These are phyloP conservation scores for Panagrolaimus sp. DNA, from an alignment of 1,140 invertebrate genomes.

Conservation along the genomic window DNA sequence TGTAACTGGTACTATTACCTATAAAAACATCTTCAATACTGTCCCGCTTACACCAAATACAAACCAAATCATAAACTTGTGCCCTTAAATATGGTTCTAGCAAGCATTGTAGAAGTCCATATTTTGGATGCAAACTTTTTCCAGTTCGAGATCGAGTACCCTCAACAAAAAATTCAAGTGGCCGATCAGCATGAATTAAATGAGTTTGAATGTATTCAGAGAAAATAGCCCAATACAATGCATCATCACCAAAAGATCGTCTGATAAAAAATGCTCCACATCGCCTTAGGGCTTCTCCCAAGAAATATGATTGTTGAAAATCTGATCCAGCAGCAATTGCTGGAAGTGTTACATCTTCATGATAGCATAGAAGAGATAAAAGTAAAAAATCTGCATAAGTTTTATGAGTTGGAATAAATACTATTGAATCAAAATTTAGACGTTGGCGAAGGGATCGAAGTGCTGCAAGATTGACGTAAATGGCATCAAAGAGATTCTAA, in stretches of 20 bases:
- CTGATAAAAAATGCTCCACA: constrained; percentile 90
- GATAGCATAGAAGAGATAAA: constrained; percentile 81
- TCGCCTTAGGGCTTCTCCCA: constrained; percentile 75
- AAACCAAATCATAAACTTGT: constrained; percentile 51
- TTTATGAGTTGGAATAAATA: constrained; percentile 85
- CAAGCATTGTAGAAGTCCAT: constrained; percentile 70
- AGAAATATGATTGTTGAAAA: constrained; percentile 83
- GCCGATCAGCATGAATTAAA: constrained; percentile 72
- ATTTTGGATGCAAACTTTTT: constrained; percentile 82
- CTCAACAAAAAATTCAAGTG: constrained; percentile 94
- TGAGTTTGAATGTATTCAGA: constrained; percentile 79
- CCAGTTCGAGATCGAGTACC: constrained; percentile 86
- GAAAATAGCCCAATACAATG: constrained; percentile 81
- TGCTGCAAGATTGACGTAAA: constrained; percentile 64
- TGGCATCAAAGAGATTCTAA: constrained; percentile 57
- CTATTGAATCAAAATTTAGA: constrained; percentile 66
- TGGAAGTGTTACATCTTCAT: constrained; percentile 83
- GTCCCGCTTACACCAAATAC: too few species aligned
- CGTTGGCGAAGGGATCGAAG: constrained; percentile 56
- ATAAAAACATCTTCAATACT: too few species aligned
- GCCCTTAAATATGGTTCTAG: constrained; percentile 69
- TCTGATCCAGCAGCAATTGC: constrained; percentile 94
- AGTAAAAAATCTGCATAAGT: constrained; percentile 93
- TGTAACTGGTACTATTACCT: constrained; percentile 74
- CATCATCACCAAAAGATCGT: constrained; percentile 68